Percentiles rank a stretch among this genome's conserved stretches.
Evolutionary conservation across 2,888 invertebrate genomes (phyloP).

Genomic region (Melanophora roralis): DNA sequence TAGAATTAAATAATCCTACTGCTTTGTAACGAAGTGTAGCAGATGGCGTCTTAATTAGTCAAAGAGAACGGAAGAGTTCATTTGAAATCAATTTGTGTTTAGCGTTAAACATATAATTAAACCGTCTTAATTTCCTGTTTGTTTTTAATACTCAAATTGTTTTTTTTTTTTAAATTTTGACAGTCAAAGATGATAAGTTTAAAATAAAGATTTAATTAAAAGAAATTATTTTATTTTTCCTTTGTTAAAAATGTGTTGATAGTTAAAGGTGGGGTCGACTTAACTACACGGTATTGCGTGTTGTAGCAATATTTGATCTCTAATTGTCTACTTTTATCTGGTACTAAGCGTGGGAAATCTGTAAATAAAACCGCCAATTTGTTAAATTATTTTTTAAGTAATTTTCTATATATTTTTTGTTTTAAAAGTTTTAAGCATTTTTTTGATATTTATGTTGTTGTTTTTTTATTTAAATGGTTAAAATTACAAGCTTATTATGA

Average conservation of each 20-base stretch:
- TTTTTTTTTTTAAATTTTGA: not conserved
- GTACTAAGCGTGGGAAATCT: not conserved
- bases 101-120: constrained; percentile 48
- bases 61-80: not conserved
- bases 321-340: not conserved
- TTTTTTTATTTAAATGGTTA: constrained; percentile 1
- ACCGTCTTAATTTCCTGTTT: constrained; percentile 32
- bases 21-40: too few species aligned
- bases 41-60: constrained; percentile 32
- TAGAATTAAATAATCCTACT: too few species aligned
- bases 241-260: not conserved
- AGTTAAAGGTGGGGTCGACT: not conserved
- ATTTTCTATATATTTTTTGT: constrained; percentile 50
- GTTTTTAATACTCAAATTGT: not conserved
- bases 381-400: constrained; percentile 38
- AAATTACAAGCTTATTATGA: constrained; percentile 60
- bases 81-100: constrained; percentile 35
- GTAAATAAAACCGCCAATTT: constrained; percentile 44
- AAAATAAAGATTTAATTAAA: constrained; percentile 13
- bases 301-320: not conserved
- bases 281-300: not conserved
- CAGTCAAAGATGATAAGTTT: not conserved
- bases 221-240: not conserved
- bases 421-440: constrained; percentile 53
- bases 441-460: constrained; percentile 13